Evolutionary conservation across 1,140 invertebrate genomes (phyloP).

Genomic region (Copidosoma floridanum): DNA sequence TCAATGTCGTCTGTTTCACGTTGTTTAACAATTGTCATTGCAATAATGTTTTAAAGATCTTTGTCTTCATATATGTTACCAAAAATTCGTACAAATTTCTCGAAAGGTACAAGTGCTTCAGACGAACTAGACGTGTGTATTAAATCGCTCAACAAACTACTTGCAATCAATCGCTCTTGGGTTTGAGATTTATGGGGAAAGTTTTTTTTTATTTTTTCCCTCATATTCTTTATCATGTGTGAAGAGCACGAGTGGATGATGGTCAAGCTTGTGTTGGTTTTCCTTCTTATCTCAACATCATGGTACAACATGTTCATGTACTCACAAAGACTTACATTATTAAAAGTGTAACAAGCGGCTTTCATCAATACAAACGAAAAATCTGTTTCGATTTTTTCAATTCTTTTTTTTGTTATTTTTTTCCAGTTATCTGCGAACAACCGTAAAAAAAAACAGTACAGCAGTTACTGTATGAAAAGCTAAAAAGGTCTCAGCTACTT

Average conservation of each 20-base stretch:
- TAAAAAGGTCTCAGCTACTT: not conserved
- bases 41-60: not conserved
- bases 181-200: not conserved
- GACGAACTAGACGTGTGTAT: not conserved
- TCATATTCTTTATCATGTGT: not conserved
- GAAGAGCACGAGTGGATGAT: not conserved
- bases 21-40: not conserved
- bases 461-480: too few relatives aligned
- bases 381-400: slow-evolving; percentile 6
- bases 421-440: not conserved
- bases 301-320: not conserved
- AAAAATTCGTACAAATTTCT: not conserved
- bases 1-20: not conserved
- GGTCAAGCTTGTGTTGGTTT: not conserved
- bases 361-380: slow-evolving; percentile 4
- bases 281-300: not conserved
- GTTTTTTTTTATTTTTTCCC: not conserved
- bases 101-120: not conserved
- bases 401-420: not conserved
- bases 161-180: not conserved
- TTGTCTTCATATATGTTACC: not conserved
- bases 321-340: not conserved
- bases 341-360: not conserved
- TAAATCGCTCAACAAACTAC: not conserved
- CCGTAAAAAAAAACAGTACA: too few relatives aligned